These are phyloP conservation scores for Drosophila formosana DNA, from an alignment of 2,888 invertebrate species.

Conservation along the genomic window DNA sequence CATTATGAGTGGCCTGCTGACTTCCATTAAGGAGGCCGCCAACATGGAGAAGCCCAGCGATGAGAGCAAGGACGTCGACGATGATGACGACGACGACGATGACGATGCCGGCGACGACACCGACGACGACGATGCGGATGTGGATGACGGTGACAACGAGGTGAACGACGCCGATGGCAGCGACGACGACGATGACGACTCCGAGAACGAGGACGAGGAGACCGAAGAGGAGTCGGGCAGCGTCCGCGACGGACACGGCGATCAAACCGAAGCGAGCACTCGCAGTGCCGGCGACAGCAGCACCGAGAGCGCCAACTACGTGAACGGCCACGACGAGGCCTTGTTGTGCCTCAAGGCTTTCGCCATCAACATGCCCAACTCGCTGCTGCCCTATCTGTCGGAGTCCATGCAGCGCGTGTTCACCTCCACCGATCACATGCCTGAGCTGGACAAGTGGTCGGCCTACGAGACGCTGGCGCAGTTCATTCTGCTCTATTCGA, in stretches of 20 bases:
- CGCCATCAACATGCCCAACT: constrained; percentile 10
- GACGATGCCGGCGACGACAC: background rate
- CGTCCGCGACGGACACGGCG: constrained; percentile 25
- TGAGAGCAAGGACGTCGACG: background rate
- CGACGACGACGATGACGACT: background rate
- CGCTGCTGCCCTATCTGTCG: constrained; percentile 13
- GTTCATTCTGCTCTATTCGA: constrained; percentile 7
- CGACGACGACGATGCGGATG: background rate
- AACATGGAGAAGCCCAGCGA: background rate
- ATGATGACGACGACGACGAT: background rate
- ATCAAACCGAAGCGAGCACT: constrained; percentile 16
- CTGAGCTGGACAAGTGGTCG: constrained; percentile 5
- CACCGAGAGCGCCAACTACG: background rate
- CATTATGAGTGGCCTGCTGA: constrained; percentile 10
- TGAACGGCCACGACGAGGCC: constrained; percentile 32
- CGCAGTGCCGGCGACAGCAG: background rate
- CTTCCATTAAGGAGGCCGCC: background rate
- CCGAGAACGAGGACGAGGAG: constrained; percentile 2
- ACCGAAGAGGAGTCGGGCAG: background rate
- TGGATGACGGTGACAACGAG: background rate
- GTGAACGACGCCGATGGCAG: background rate
- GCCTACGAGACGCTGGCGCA: constrained; percentile 27
- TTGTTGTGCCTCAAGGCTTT: constrained; percentile 24
- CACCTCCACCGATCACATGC: background rate
- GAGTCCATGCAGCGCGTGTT: background rate